Conservation (phyloP, 2,797 vertebrate genomes). For the Austrolebias charrua region DNA sequence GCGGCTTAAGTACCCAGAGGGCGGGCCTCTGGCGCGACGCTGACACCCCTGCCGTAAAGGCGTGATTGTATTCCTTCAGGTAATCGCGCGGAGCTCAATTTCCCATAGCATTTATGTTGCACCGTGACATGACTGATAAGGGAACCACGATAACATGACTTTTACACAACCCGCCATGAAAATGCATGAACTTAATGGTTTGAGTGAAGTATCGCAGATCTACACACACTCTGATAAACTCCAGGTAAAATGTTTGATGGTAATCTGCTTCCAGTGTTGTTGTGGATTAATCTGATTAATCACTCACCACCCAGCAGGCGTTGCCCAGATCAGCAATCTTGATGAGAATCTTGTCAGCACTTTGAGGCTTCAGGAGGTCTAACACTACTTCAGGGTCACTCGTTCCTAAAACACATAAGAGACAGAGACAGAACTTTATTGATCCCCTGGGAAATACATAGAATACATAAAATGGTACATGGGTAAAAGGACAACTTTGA, state of each 20-base stretch:
- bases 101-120: too few relatives aligned
- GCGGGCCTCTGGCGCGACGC: too few relatives aligned
- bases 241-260: too few relatives aligned
- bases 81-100: too few relatives aligned
- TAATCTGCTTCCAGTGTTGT: not conserved
- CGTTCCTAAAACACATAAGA: slow-evolving; percentile 39
- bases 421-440: not conserved
- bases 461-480: not conserved
- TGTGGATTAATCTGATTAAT: not conserved
- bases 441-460: too few relatives aligned
- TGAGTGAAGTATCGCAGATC: too few relatives aligned
- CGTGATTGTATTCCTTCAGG: too few relatives aligned
- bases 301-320: slow-evolving; percentile 96
- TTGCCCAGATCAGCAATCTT: slow-evolving; percentile 96
- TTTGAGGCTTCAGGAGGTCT: slow-evolving; percentile 90
- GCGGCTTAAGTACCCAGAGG: too few relatives aligned
- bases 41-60: too few relatives aligned
- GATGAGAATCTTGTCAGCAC: slow-evolving; percentile 89
- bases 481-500: slow-evolving; percentile 3
- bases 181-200: too few relatives aligned
- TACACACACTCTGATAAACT: too few relatives aligned
- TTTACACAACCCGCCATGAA: not conserved
- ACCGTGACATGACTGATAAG: too few relatives aligned
- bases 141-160: not conserved
- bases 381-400: slow-evolving; percentile 74